These are phyloP conservation scores for Oriolus oriolus DNA, from an alignment of 2,113 vertebrate species.

Conservation along the genomic window DNA sequence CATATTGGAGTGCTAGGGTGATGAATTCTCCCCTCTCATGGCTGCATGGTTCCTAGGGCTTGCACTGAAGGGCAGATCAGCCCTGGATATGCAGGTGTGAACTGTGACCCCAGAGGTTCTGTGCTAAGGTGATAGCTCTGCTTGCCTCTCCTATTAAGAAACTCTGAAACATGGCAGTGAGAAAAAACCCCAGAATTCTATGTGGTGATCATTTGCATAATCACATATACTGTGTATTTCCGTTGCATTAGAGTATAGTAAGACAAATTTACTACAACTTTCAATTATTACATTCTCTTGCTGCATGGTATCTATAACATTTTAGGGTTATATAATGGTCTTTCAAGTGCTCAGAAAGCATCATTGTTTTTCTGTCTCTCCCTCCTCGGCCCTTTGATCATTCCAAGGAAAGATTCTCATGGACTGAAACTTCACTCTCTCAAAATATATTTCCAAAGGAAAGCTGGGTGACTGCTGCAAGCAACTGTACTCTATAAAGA, in stretches of 20 bases:
- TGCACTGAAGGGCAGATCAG: not conserved
- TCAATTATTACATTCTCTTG: not conserved
- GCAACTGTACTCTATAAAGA: not conserved
- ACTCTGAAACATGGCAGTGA: not conserved
- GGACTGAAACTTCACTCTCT: not conserved
- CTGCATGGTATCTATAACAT: not conserved
- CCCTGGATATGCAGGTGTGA: not conserved
- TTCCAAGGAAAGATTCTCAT: not conserved
- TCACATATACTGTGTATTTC: not conserved
- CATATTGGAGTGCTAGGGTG: not conserved
- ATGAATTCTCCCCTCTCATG: not conserved
- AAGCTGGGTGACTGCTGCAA: not conserved
- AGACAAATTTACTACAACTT: not conserved
- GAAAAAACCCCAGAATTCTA: not conserved
- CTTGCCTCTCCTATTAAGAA: not conserved
- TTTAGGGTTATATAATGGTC: not conserved
- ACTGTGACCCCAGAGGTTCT: accelerated
- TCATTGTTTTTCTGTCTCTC: not conserved
- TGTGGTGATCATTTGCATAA: not conserved
- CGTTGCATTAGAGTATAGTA: not conserved
- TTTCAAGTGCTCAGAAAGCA: not conserved
- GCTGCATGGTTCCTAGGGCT: not conserved
- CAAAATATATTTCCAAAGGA: not conserved
- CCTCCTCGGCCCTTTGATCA: not conserved
- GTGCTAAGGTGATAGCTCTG: not conserved